These are phyloP conservation scores for Lordiphosa fenestrarum DNA, from an alignment of 2,888 invertebrate species.

Conservation along the genomic window DNA sequence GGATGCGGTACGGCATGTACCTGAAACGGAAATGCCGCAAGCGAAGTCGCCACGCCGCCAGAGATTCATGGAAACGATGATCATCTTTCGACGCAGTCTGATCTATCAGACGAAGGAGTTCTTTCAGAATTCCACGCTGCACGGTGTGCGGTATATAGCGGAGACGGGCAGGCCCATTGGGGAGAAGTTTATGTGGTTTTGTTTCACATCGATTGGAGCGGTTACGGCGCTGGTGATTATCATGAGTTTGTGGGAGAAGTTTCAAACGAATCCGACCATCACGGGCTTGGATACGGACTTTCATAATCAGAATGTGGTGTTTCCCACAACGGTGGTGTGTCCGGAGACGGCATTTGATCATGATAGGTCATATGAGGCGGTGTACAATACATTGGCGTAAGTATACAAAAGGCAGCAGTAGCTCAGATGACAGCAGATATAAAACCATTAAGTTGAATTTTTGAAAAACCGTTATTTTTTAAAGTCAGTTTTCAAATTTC, in stretches of 20 bases:
- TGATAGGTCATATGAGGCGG: constrained; percentile 74
- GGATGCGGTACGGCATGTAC: constrained; percentile 36
- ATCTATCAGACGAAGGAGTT: constrained; percentile 87
- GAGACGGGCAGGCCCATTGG: constrained; percentile 87
- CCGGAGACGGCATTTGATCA: constrained; percentile 82
- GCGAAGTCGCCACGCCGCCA: constrained; percentile 36
- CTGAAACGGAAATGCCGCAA: constrained; percentile 65
- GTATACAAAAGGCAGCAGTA: constrained; percentile 21
- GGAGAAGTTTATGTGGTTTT: constrained; percentile 92
- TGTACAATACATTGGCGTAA: constrained; percentile 74
- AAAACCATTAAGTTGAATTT: no score
- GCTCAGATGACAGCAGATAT: not conserved
- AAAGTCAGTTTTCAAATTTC: no score
- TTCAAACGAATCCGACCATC: constrained; percentile 91
- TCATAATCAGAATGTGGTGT: constrained; percentile 89
- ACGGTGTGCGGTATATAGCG: constrained; percentile 89
- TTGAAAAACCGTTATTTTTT: no score
- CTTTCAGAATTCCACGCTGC: constrained; percentile 88
- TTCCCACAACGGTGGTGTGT: constrained; percentile 87
- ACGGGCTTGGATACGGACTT: constrained; percentile 90
- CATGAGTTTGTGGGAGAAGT: constrained; percentile 89
- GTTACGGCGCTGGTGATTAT: constrained; percentile 88
- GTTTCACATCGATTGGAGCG: constrained; percentile 86
- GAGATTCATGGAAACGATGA: constrained; percentile 53
- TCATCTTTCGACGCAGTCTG: constrained; percentile 83